Evolutionary conservation across 2,797 vertebrate species (phyloP), one percentile per base, ranked within the genome.

Genomic region (Xyrichtys novacula): DNA sequence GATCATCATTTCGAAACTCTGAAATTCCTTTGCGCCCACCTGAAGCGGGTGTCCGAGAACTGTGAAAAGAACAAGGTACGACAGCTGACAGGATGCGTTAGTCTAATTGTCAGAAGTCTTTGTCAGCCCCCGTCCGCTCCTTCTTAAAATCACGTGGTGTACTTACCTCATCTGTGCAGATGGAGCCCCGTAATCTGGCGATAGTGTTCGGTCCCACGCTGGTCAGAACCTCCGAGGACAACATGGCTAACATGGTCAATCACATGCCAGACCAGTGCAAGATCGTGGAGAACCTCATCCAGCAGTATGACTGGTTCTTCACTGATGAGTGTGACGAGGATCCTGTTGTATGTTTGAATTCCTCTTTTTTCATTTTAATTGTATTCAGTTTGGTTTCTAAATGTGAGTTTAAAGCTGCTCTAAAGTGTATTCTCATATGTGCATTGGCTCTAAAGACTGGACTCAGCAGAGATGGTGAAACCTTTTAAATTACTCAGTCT

Each of bases 161-260:
- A 25, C 26, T 8, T 7, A 53, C 38, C 50, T 55, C 38, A 28
- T 59, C 34, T 68, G 14, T 73, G 87, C 78, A 99, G 98, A 99
- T 99, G 98, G 98, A 99, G 84, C 98, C 98, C 50, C 95, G 98
- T 71, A 99, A 99, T 90, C 87, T 99, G 90, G 98, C 98, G 0
- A 99, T 99, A 22, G 96, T 99, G 32, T 99, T 99, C 74, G 98
- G 98, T n/a, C 98, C 98, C 7, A 99, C 98, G 2, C 95, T 99
- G 31, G 98, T 99, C 83, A 92, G 97, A 72, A 97, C 96, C 17
- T 98, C 98, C 0, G 98, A 99, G 85, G 98, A 99, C 92, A 99
- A 99, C 91, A 99, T 99, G 97, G 97, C 98, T n/a, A 96, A 99
- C 91, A 99, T 99, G 98, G 98, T 99, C 80, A 99, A 96, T 2